phyloP scores from a whole-genome alignment of 2,797 vertebrate species.

The Manis pentadactyla region DNA sequence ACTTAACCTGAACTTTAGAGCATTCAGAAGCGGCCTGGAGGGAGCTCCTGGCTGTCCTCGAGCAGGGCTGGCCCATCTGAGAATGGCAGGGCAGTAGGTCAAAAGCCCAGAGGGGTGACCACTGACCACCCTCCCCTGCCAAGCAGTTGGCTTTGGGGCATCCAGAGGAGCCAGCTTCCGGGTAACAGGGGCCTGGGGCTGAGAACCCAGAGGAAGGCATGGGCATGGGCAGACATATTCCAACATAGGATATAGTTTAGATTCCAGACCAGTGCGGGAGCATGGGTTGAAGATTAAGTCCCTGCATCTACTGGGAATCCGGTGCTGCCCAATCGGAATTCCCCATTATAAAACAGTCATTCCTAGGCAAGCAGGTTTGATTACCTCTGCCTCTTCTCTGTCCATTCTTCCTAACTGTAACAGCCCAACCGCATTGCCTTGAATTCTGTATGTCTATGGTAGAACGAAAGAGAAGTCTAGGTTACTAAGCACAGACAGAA shows the following conservation, averaged over 20 bases:
- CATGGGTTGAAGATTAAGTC: neutral
- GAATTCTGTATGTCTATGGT: neutral
- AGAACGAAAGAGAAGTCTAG: constrained; percentile 8
- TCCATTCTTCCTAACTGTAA: neutral
- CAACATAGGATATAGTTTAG: neutral
- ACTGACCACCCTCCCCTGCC: neutral
- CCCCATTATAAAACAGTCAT: neutral
- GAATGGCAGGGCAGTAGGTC: no score
- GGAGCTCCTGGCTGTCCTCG: neutral
- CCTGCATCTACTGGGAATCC: neutral
- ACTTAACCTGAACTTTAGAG: neutral
- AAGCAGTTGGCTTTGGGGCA: neutral
- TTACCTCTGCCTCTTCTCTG: neutral
- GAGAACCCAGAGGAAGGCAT: neutral
- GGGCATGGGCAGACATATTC: neutral
- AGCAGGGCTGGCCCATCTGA: neutral
- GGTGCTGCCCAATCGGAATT: rapidly evolving
- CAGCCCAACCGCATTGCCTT: neutral
- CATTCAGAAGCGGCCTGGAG: neutral
- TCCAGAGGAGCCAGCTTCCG: neutral
- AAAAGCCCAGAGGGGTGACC: neutral
- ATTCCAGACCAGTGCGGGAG: neutral
- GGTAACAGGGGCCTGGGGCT: neutral
- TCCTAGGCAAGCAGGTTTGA: neutral
- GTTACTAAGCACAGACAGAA: neutral